Percentiles rank a stretch among this genome's conserved stretches.
Evolutionary conservation across 2,797 vertebrate genomes (phyloP).

Genomic region (Novumbra hubbsi): DNA sequence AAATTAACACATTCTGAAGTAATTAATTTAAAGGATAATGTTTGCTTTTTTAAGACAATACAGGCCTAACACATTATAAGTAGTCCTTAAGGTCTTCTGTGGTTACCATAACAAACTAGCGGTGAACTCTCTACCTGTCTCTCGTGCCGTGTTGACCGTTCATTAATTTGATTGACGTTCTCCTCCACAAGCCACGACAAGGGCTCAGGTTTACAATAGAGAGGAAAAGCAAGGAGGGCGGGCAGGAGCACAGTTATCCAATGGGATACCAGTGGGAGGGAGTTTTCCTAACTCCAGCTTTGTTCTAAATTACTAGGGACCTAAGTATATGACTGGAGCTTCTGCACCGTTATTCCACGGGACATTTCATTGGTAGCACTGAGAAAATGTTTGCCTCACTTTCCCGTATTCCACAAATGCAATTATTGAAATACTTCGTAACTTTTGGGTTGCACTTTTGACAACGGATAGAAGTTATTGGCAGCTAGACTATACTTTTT

Average conservation of each 20-base stretch:
- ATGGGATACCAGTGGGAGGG: slow-evolving; percentile 72
- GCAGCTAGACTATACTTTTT: neutral
- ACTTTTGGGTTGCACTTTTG: slow-evolving; percentile 57
- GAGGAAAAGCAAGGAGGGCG: slow-evolving; percentile 54
- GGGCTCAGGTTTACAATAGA: slow-evolving; percentile 30
- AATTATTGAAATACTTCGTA: slow-evolving; percentile 32
- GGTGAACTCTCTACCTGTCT: slow-evolving; percentile 54
- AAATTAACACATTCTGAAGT: neutral
- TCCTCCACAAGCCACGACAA: slow-evolving; percentile 65
- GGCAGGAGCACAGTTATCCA: slow-evolving; percentile 56
- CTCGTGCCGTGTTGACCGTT: slow-evolving; percentile 7
- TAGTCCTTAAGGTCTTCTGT: slow-evolving; percentile 1
- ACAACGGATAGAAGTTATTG: neutral
- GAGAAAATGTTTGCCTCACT: neutral
- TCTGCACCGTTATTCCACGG: slow-evolving; percentile 71
- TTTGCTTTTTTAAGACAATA: too few species aligned
- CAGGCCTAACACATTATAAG: neutral
- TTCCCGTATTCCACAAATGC: neutral
- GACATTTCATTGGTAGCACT: slow-evolving; percentile 53
- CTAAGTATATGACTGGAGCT: slow-evolving; percentile 44
- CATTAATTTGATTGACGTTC: slow-evolving; percentile 19
- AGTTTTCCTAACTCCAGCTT: slow-evolving; percentile 70
- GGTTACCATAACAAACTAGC: slow-evolving; percentile 29
- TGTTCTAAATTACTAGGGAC: slow-evolving; percentile 72
- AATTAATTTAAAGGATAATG: slow-evolving; percentile 1